These are phyloP conservation scores for Ennomos fuscantarius DNA, from an alignment of 2,888 invertebrate species.

Conservation along the genomic window DNA sequence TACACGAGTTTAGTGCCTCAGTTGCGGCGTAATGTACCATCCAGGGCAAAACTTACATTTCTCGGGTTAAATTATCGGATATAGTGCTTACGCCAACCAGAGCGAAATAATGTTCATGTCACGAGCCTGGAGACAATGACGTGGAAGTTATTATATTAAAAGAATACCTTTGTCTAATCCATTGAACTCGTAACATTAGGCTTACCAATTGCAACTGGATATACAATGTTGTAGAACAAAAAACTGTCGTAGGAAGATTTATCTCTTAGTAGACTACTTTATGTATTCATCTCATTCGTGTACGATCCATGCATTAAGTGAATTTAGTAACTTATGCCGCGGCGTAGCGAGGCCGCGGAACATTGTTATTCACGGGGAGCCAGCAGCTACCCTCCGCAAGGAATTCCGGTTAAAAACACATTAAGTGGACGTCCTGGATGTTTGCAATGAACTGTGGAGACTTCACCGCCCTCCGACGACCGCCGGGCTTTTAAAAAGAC, in stretches of 20 bases:
- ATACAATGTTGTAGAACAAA: too few relatives aligned
- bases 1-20: conserved; percentile 17
- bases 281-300: conserved; percentile 30
- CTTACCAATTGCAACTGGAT: too few relatives aligned
- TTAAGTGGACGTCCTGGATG: conserved; percentile 44
- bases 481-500: conserved; percentile 28
- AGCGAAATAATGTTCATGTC: too few relatives aligned
- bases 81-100: too few relatives aligned
- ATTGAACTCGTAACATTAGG: too few relatives aligned
- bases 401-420: conserved; percentile 44
- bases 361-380: conserved; percentile 35
- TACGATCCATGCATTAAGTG: conserved; percentile 30
- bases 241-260: too few relatives aligned
- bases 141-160: too few relatives aligned
- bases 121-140: too few relatives aligned
- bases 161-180: too few relatives aligned
- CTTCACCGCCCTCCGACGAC: conserved; percentile 17
- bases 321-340: conserved; percentile 29
- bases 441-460: conserved; percentile 35
- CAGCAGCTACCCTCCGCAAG: conserved; percentile 20
- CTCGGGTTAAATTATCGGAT: too few relatives aligned
- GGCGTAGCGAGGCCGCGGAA: conserved; percentile 16
- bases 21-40: conserved; percentile 8
- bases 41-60: background rate
- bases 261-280: too few relatives aligned